Conservation (phyloP, 2,113 vertebrate genomes). For the Gallinago undulata region DNA sequence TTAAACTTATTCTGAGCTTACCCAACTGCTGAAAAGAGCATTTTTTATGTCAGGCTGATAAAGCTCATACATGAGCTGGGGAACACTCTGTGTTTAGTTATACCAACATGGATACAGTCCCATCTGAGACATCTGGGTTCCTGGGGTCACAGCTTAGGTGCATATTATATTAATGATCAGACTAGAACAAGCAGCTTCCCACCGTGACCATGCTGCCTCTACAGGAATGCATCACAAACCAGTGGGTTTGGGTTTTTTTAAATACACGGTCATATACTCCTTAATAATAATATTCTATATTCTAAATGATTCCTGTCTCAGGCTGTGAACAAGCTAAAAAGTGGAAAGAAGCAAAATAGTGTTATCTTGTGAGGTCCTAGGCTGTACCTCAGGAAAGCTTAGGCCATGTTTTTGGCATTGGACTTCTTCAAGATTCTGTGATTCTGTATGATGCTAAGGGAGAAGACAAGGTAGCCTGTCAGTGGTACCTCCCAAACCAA, state of each 20-base stretch:
- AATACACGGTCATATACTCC: not conserved
- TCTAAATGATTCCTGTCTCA: not conserved
- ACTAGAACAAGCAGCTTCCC: not conserved
- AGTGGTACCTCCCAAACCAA: not conserved
- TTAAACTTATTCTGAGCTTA: not conserved
- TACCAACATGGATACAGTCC: not conserved
- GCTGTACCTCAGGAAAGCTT: not conserved
- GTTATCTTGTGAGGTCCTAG: not conserved
- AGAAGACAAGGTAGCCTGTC: not conserved
- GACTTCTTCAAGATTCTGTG: not conserved
- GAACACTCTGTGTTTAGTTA: not conserved
- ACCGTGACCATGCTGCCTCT: not conserved
- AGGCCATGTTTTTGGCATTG: not conserved
- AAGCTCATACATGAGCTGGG: not conserved
- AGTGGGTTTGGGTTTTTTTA: rapidly evolving
- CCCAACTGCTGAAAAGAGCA: not conserved
- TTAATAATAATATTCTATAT: not conserved
- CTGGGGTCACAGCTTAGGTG: not conserved
- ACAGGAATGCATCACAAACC: not conserved
- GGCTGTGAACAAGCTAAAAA: not conserved
- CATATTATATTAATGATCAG: not conserved
- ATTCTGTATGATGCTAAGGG: not conserved
- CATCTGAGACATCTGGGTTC: not conserved
- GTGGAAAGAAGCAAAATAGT: not conserved
- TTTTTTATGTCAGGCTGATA: not conserved